Evolutionary conservation across 2,113 vertebrate genomes (phyloP), one percentile per base, ranked within the genome.

Genomic region (Ramphastos sulfuratus): DNA sequence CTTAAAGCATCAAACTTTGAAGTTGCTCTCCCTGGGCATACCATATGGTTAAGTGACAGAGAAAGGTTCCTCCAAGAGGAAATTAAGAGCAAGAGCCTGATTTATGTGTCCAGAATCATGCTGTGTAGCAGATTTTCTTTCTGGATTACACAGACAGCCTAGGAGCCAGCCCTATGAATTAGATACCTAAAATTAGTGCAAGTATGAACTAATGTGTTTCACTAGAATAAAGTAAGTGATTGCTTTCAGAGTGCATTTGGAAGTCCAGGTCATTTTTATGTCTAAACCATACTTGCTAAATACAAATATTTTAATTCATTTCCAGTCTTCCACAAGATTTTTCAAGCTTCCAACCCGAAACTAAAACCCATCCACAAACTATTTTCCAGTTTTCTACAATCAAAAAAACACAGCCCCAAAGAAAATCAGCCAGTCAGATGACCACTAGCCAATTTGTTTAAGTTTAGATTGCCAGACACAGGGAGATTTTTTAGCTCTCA

Each of bases 101-200:
- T 65, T 79, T 63, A 55, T 6, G 3, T 23, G 59, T 58, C 93
- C 95, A 92, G 72, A 88, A 85, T 50, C 94, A 11, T 66, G 79
- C 93, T 95, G 93, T 27, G 93, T 54, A 63, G 59, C 92, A 95
- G 91, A 20, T 94, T 95, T 94, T 76, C 75, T 80, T 55, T 76
- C 89, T 85, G 78, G 35, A 85, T 65, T 92, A 54, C 67, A 77
- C 25, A 87, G 60, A 67, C 46, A 86, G 77, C 39, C 30, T 79
- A 61, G 65, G 24, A 95, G 54, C 58, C 75, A 93, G 71, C 54
- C 55, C 69, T 74, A 67, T 82, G 63, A 82, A 74, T 69, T 69
- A 70, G 56, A 82, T 82, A 86, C 44, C 87, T 91, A 92, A 92
- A 92, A 89, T 84, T 85, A 95, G 74, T 63, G 35, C 42, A 77